Conservation (phyloP, 2,113 vertebrate species). For the Hystrix brachyura region DNA sequence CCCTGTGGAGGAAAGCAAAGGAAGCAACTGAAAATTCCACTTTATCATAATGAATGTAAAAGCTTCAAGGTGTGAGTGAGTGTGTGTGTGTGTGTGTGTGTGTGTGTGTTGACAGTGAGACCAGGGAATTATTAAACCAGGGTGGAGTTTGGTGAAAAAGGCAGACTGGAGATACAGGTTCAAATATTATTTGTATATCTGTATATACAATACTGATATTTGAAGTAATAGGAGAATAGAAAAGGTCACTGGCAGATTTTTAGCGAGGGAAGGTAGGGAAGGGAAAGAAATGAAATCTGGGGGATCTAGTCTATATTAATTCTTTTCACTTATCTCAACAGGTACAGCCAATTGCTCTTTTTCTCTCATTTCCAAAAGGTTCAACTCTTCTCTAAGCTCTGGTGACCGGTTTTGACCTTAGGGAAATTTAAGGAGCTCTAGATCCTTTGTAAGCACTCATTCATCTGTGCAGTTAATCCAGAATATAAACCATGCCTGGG, state of each 20-base stretch:
- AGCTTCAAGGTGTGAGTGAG: not conserved
- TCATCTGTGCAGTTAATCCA: not conserved
- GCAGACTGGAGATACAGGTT: not conserved
- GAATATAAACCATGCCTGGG: not conserved
- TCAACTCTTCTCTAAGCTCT: not conserved
- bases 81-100: not conserved
- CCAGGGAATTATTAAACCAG: not conserved
- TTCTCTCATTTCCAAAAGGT: not conserved
- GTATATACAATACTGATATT: not conserved
- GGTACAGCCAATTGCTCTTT: not conserved
- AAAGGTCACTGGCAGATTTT: not conserved
- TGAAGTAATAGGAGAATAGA: not conserved
- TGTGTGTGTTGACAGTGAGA: not conserved
- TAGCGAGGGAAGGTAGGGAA: not conserved
- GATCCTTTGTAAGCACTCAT: not conserved
- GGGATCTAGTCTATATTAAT: not conserved
- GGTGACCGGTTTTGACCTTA: not conserved
- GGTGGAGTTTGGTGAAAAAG: not conserved
- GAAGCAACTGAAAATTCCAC: not conserved
- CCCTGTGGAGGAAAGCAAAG: not conserved
- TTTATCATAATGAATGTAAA: not conserved
- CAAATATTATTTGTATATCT: not conserved
- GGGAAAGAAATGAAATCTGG: not conserved
- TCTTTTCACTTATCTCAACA: not conserved
- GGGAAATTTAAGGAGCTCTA: conserved; percentile 13